Percentiles rank a stretch among this genome's conserved stretches.
Conservation (phyloP, 2,888 invertebrate genomes). For the Phymatocera aterrima region DNA sequence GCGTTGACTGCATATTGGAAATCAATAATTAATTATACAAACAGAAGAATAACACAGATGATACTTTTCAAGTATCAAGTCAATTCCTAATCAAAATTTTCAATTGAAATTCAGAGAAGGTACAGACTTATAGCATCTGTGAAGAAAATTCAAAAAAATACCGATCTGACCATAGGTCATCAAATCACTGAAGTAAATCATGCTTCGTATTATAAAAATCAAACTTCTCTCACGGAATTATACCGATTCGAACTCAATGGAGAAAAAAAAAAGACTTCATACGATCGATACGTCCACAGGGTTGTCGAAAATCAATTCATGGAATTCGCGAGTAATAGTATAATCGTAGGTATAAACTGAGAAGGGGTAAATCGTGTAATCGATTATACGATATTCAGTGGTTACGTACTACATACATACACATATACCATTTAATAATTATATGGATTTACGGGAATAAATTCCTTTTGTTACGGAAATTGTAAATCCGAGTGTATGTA, state of each 20-base stretch:
- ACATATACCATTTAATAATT: background rate
- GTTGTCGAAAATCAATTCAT: background rate
- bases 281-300: background rate
- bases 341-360: background rate
- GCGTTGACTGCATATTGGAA: slow-evolving; percentile 10
- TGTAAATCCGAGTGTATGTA: background rate
- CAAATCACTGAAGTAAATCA: background rate
- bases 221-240: background rate
- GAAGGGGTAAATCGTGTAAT: background rate
- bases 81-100: background rate
- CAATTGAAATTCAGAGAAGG: background rate
- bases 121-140: background rate
- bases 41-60: background rate
- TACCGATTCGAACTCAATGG: background rate
- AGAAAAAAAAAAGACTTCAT: background rate
- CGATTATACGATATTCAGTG: background rate
- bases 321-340: too few species aligned
- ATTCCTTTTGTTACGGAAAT: background rate
- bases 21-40: background rate
- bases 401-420: background rate
- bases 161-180: background rate
- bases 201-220: background rate
- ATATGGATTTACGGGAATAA: background rate
- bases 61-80: background rate
- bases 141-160: slow-evolving; percentile 3